A percentile compares a stretch with the other conserved stretches of the same genome.
Evolutionary conservation across 2,888 invertebrate genomes (phyloP).

Genomic region (Eupithecia centaureata): DNA sequence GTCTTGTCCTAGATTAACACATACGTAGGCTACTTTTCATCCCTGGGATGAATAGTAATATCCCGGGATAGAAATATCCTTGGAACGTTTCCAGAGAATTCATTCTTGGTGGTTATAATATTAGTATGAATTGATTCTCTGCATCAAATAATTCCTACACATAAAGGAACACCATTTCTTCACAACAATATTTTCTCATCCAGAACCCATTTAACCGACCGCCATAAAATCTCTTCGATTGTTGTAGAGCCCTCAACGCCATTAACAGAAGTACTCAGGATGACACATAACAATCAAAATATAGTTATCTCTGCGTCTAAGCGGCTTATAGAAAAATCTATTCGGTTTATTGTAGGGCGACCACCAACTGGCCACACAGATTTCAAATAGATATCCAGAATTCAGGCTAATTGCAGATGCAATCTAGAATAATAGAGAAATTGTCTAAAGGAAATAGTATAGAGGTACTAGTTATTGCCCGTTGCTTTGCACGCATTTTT

Average conservation of each 20-base stretch:
- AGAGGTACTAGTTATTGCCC: no score
- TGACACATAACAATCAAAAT: slow-evolving; percentile 47
- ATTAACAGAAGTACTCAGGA: slow-evolving; percentile 32
- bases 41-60: no score
- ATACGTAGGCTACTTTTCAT: no score
- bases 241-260: slow-evolving; percentile 21
- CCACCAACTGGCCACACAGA: slow-evolving; percentile 37
- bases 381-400: slow-evolving; percentile 13
- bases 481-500: no score
- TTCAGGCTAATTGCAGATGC: not conserved
- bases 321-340: slow-evolving; percentile 78
- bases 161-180: not conserved
- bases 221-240: slow-evolving; percentile 22
- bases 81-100: no score
- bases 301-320: slow-evolving; percentile 68
- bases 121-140: not conserved
- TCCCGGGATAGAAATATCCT: no score
- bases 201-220: slow-evolving; percentile 14
- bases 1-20: no score
- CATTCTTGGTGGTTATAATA: no score
- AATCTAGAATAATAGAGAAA: not conserved
- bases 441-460: not conserved
- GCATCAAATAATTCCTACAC: not conserved
- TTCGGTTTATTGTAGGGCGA: slow-evolving; percentile 61
- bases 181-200: slow-evolving; percentile 6